Conservation (phyloP, 2,113 vertebrate genomes). For the Pseudolaguvia tuberculata region DNA sequence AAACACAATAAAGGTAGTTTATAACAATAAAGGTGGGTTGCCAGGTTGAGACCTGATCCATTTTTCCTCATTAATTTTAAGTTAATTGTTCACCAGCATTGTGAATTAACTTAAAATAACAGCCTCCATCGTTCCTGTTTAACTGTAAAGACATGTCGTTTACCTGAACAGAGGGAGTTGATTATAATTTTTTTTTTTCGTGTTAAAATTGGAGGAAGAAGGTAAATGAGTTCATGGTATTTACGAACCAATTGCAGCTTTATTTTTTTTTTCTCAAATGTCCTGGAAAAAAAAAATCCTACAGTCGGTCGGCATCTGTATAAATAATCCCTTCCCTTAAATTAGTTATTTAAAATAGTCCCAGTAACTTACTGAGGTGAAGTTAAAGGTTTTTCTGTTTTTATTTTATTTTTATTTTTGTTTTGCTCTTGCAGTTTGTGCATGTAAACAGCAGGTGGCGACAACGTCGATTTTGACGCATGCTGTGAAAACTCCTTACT, state of each 20-base stretch:
- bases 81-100: slow-evolving; percentile 62
- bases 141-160: slow-evolving; percentile 50
- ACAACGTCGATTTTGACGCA: neutral
- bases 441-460: neutral
- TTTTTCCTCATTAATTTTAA: neutral
- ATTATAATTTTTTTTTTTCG: slow-evolving; percentile 1
- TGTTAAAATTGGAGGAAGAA: slow-evolving; percentile 41
- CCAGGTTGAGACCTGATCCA: slow-evolving; percentile 4
- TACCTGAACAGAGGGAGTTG: slow-evolving; percentile 44
- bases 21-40: no score
- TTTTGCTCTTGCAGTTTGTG: neutral
- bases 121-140: slow-evolving; percentile 49
- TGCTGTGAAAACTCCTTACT: neutral
- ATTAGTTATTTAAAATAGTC: slow-evolving; percentile 59
- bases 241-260: slow-evolving; percentile 50
- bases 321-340: slow-evolving; percentile 53
- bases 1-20: neutral
- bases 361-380: slow-evolving; percentile 54
- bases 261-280: slow-evolving; percentile 53
- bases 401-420: slow-evolving; percentile 31
- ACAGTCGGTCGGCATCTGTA: slow-evolving; percentile 47
- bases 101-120: slow-evolving; percentile 44
- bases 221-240: slow-evolving; percentile 7
- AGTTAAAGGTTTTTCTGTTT: slow-evolving; percentile 12
- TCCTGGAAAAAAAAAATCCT: slow-evolving; percentile 24